Evolutionary conservation across 2,113 vertebrate species (phyloP), one percentile per base, ranked within the genome.

Genomic region (Salvator merianae): DNA sequence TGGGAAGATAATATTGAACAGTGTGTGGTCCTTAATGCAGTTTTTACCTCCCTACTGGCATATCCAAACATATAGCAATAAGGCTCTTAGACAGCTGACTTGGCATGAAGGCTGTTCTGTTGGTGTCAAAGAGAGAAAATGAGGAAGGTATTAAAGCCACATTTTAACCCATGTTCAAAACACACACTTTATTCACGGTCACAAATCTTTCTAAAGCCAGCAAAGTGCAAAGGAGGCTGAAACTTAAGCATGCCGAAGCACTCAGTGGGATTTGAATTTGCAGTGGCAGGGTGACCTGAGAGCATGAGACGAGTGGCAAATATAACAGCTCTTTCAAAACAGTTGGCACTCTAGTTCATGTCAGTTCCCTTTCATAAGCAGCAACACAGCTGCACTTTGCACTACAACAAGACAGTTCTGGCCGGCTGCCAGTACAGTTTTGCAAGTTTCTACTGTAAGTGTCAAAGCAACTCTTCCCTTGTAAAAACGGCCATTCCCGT

Each of bases 291-390:
- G 84, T 94, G 91, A 93, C 89, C 89, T 82, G 65, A 30, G 0
- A 2, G 76, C 89, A 83, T 0, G 0, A 89, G 86, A n/a, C 63
- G 36, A 62, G 75, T 0, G 2, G 62, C 66, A 71, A 68, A 59
- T 62, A 32, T 5, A 0, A 0, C 4, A 78, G 40, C 72, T 77
- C 85, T 86, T 90, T 62, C 55, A 63, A 88, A 92, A 85, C 84
- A 92, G 89, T 92, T 91, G 88, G 83, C 83, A 86, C 72, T 0
- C 0, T 24, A 7, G 90, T 62, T 72, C 79, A 2, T 86, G 87
- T 92, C 73, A 93, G 89, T 94, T 93, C 91, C 91, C 88, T 85
- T 88, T 85, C 36, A 72, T 4, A 1, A 87, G 77, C 79, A 92
- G 65, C 83, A 85, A 86, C 89, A 83, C 90, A 93, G 77, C 79